These are phyloP conservation scores for Holocentrus rufus DNA, from an alignment of 2,797 vertebrate species.

Conservation along the genomic window DNA sequence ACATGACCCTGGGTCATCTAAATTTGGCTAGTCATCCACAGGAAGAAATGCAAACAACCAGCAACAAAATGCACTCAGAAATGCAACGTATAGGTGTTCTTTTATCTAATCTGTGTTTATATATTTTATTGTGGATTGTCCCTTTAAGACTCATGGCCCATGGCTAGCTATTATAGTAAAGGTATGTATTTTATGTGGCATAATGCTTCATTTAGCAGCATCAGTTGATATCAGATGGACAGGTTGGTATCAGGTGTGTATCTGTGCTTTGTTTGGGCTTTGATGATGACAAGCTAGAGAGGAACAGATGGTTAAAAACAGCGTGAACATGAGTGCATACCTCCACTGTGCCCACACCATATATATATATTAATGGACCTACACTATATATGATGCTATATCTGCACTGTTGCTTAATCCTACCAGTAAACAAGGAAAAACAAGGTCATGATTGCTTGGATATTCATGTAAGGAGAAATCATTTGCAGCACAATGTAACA, in stretches of 20 bases:
- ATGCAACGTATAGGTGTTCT: too few species aligned
- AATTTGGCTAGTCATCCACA: too few species aligned
- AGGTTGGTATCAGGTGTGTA: slow-evolving; percentile 36
- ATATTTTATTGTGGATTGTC: too few species aligned
- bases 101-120: too few species aligned
- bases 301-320: slow-evolving; percentile 46
- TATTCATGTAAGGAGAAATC: background rate
- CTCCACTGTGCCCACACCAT: background rate
- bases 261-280: background rate
- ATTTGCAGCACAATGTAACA: background rate
- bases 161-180: too few species aligned
- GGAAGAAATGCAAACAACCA: background rate
- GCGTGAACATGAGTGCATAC: slow-evolving; percentile 12
- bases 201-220: background rate
- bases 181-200: background rate
- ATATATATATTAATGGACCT: too few species aligned
- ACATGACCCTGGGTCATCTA: too few species aligned
- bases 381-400: slow-evolving; percentile 1
- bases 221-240: background rate
- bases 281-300: background rate
- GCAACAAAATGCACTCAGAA: too few species aligned
- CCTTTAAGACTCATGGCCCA: too few species aligned
- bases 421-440: slow-evolving; percentile 3
- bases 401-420: slow-evolving; percentile 16
- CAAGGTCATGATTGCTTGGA: background rate